Percentiles rank a stretch among this genome's conserved stretches.
phyloP scores from a whole-genome alignment of 30 jellyfish, hydroid and myxozoan genomes.

The Cassiopea andromeda region DNA sequence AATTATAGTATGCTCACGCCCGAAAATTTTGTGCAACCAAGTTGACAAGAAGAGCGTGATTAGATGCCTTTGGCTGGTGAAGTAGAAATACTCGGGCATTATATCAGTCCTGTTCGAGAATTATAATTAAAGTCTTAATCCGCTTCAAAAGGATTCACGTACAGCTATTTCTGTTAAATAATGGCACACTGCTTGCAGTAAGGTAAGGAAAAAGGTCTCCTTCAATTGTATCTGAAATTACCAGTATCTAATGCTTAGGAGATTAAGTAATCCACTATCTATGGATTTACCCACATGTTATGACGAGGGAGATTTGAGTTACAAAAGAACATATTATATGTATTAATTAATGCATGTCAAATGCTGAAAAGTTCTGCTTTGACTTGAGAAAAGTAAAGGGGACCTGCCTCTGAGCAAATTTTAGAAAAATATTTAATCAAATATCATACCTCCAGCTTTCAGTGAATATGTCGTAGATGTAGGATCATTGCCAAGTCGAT shows the following conservation, averaged over 20 bases:
- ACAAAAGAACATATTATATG: no score
- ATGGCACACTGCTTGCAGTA: neutral
- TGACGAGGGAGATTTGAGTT: no score
- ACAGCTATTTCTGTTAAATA: neutral
- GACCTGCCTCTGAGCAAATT: neutral
- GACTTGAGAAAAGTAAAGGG: no score
- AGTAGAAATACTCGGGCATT: neutral
- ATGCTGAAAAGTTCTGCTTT: neutral
- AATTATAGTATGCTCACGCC: neutral
- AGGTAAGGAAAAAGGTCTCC: no score
- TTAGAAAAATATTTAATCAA: no score
- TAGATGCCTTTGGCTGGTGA: neutral
- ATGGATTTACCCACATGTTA: no score
- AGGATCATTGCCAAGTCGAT: slow-evolving; percentile 42
- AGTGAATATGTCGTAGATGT: slow-evolving; percentile 49
- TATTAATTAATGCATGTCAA: neutral
- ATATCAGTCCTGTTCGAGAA: neutral
- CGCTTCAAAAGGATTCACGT: neutral
- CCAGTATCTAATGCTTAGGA: no score
- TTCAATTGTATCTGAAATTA: no score
- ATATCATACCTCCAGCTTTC: slow-evolving; percentile 82
- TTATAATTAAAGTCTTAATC: neutral
- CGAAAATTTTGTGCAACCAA: neutral
- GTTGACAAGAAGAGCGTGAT: neutral
- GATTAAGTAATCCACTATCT: no score